A percentile compares a stretch with the other conserved stretches of the same genome.
Evolutionary conservation across 2,113 vertebrate species (phyloP).

Genomic region (Ammodytes dubius): DNA sequence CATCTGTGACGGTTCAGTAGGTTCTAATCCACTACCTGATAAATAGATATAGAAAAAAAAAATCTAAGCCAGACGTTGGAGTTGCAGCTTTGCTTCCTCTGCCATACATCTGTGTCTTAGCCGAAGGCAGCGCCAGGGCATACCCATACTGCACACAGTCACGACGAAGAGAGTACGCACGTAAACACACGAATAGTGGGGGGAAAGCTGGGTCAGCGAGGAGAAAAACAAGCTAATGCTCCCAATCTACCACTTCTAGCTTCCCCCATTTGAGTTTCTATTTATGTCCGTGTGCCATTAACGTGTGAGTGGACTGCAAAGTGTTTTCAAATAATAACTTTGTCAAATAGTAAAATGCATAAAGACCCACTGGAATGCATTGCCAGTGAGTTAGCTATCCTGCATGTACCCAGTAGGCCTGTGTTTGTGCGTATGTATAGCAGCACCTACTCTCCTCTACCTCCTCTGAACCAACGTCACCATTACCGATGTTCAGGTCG

Average conservation of each 20-base stretch:
- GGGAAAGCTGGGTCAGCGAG: background rate
- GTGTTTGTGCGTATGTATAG: conserved; percentile 35
- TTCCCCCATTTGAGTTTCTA: conserved; percentile 35
- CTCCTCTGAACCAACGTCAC: conserved; percentile 66
- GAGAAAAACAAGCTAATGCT: conserved; percentile 1
- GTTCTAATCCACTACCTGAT: conserved; percentile 76
- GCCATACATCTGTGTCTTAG: conserved; percentile 59
- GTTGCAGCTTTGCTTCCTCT: conserved; percentile 59
- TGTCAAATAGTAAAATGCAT: conserved; percentile 29
- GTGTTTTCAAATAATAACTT: conserved; percentile 32
- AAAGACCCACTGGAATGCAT: conserved; percentile 28
- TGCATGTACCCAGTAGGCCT: background rate
- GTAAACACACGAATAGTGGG: background rate
- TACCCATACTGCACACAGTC: conserved; percentile 35
- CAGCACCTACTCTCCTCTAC: conserved; percentile 66
- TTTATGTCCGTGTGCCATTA: conserved; percentile 53
- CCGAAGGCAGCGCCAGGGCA: conserved; percentile 39
- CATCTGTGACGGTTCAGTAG: conserved; percentile 50
- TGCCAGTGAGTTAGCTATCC: background rate
- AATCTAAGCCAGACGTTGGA: conserved; percentile 60
- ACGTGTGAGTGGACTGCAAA: conserved; percentile 43
- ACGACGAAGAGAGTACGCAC: conserved; percentile 33
- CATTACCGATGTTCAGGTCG: conserved; percentile 70
- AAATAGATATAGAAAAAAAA: conserved; percentile 71
- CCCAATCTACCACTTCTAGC: conserved; percentile 37